These are phyloP conservation scores for Epinephelus coioides DNA, from an alignment of 2,797 vertebrate genomes.

Conservation along the genomic window DNA sequence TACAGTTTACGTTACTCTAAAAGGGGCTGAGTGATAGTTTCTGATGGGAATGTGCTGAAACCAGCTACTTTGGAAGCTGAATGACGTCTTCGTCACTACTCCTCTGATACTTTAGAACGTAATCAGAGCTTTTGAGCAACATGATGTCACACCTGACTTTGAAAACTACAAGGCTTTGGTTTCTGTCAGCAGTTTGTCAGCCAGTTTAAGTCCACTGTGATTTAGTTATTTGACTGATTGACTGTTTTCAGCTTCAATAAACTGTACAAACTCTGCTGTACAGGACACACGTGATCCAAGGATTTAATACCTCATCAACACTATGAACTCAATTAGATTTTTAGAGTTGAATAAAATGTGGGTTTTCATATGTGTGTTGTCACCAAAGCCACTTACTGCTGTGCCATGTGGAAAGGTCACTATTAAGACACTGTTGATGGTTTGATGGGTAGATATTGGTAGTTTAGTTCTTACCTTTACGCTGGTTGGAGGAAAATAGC, in stretches of 20 bases:
- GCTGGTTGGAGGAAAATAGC: not conserved
- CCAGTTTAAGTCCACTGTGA: not conserved
- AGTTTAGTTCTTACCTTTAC: not conserved
- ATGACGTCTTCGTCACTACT: not conserved
- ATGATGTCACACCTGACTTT: not conserved
- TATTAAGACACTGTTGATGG: not conserved
- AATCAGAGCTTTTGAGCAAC: not conserved
- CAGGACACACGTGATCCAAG: not conserved
- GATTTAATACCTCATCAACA: too few relatives aligned
- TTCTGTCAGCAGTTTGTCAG: not conserved
- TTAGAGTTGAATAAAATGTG: not conserved
- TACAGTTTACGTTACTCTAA: not conserved
- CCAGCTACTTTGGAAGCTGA: not conserved
- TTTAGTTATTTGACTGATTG: not conserved
- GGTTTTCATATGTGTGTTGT: not conserved
- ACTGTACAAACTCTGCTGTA: not conserved
- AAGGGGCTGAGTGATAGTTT: accelerated
- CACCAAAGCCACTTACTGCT: not conserved
- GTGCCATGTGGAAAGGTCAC: not conserved
- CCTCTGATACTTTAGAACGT: not conserved
- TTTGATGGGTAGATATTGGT: too few relatives aligned
- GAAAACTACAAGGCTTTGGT: not conserved
- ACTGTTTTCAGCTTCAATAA: not conserved
- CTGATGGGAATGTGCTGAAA: not conserved
- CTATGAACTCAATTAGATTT: not conserved